Base-by-base conservation (phyloP, 2,797 vertebrate species). In the Acridotheres tristis region DNA sequence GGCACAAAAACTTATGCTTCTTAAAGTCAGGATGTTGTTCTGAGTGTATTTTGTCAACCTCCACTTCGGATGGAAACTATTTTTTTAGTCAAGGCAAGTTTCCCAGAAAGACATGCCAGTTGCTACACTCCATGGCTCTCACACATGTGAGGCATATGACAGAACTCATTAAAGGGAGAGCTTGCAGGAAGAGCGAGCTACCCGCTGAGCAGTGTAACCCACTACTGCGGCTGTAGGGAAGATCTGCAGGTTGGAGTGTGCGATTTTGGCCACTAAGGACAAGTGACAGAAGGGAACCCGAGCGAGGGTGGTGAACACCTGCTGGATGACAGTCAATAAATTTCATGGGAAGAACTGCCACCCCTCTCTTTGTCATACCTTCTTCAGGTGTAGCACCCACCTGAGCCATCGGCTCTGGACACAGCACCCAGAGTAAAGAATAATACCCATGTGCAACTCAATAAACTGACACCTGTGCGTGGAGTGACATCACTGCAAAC, bases 401-500 rank as follows among this genome's bases (percentile, higher is more conserved):
- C 27, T 4, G 43, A 69, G 32, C 34, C 11, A 13, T 3, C 3
- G 20, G 16, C 27, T 51, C 30, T 19, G 1, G 14, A 16, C n/a
- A 2, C 61, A 25, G n/a, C 12, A 36, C 17, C 22, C 32, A 13
- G 38, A 4, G 1, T 2, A 36, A 38, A 34, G 20, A 53, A 43
- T 1, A 16, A 20, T 0, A 10, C 8, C 29, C 34, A 3, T 0
- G 22, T 11, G 3, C 42, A 22, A 9, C 30, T 17, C 14, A 4
- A 5, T 5, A 6, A 65, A 23, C 40, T 4, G 43, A 51, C 30
- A 42, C 6, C 25, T 13, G 17, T 2, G 5, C 16, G 6, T 0
- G 2, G 43, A 30, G 54, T 5, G 47, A 43, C 57, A 25, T 18
- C 8, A 0, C 65, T 10, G 45, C 13, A 7, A 21, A 16, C 3